A percentile compares a stretch with the other conserved stretches of the same genome.
phyloP scores from a whole-genome alignment of 2,113 vertebrate genomes.

The Talpa occidentalis region DNA sequence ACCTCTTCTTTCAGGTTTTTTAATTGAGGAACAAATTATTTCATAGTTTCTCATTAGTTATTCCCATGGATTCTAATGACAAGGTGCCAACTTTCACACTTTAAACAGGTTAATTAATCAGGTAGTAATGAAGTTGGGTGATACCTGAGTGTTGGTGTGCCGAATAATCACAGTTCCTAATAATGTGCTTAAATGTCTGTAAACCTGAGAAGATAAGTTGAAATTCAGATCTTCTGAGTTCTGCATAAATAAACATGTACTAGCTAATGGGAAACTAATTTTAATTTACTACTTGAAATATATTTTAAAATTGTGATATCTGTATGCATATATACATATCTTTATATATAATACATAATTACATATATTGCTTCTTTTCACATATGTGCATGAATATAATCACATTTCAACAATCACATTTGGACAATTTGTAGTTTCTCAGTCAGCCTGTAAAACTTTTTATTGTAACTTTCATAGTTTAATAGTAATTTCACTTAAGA shows the following conservation, averaged over 20 bases:
- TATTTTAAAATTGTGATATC: conserved; percentile 46
- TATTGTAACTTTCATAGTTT: background rate
- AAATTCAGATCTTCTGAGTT: conserved; percentile 79
- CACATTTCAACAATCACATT: background rate
- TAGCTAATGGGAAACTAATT: conserved; percentile 74
- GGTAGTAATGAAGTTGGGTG: conserved; percentile 89
- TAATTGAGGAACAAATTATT: conserved; percentile 90
- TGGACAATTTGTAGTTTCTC: conserved; percentile 37
- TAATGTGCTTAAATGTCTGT: conserved; percentile 84
- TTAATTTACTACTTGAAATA: conserved; percentile 68
- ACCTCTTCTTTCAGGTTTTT: conserved; percentile 82
- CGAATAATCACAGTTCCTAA: conserved; percentile 84
- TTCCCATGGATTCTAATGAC: conserved; percentile 86
- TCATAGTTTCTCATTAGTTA: conserved; percentile 88
- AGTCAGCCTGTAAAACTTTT: background rate
- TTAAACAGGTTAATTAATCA: conserved; percentile 92
- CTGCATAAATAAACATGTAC: conserved; percentile 83
- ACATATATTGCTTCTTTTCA: conserved; percentile 31
- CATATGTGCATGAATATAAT: background rate
- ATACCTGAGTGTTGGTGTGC: conserved; percentile 87
- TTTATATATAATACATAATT: background rate
- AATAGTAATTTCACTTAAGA: conserved; percentile 33
- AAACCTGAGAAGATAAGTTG: conserved; percentile 81
- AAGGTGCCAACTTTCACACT: conserved; percentile 91
- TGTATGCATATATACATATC: background rate